Conservation (phyloP, 2,797 vertebrate species). For the Poecilia wingei region DNA sequence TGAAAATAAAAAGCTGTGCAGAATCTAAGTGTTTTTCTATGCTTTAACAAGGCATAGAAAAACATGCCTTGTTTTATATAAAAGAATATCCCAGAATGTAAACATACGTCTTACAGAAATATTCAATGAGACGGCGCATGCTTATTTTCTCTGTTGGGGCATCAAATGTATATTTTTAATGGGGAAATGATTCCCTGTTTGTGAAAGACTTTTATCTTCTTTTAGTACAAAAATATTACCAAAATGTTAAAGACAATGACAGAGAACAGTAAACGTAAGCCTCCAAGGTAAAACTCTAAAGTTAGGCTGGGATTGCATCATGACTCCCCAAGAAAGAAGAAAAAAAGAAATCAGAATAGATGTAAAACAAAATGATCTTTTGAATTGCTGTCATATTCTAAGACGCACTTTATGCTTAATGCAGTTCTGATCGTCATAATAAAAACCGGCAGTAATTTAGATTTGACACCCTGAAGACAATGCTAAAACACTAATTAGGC, state of each 20-base stretch:
- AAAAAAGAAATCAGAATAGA: background rate
- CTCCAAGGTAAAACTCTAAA: conserved; percentile 4
- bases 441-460: conserved; percentile 4
- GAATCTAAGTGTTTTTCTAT: background rate
- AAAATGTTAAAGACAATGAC: conserved; percentile 14
- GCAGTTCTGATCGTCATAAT: conserved; percentile 12
- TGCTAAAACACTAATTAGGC: conserved; percentile 42
- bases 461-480: conserved; percentile 19
- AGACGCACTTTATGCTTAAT: background rate
- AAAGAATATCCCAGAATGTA: background rate
- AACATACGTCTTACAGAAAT: background rate
- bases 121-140: background rate
- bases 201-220: conserved; percentile 28
- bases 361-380: background rate
- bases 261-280: conserved; percentile 18
- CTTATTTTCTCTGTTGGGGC: conserved; percentile 20
- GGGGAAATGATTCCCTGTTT: conserved; percentile 34
- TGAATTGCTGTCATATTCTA: conserved; percentile 1
- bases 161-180: conserved; percentile 37
- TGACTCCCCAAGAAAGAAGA: background rate
- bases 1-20: background rate
- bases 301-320: background rate
- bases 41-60: background rate
- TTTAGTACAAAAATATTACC: conserved; percentile 19
- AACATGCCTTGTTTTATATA: too few species aligned